Conservation (phyloP, 2,888 invertebrate genomes). For the Anticlea derivata region DNA sequence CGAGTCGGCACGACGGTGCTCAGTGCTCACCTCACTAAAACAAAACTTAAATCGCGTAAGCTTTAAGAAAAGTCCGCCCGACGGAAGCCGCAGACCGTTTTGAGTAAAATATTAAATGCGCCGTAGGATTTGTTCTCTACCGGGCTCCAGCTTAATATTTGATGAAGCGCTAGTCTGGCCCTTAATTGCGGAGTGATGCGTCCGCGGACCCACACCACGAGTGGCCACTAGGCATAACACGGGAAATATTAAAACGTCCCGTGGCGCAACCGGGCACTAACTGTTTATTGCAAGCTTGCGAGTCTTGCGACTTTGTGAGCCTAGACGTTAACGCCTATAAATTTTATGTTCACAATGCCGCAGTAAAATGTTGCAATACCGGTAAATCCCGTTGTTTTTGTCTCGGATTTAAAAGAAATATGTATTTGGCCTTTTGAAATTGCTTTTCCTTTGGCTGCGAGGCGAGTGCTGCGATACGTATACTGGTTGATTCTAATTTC, state of each 20-base stretch:
- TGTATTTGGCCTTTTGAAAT: conserved; percentile 48
- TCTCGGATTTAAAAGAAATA: conserved; percentile 58
- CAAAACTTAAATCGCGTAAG: conserved; percentile 70
- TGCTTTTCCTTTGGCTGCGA: conserved; percentile 43
- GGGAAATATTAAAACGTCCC: conserved; percentile 69
- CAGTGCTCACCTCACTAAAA: conserved; percentile 58
- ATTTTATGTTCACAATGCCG: conserved; percentile 74
- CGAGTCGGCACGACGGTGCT: conserved; percentile 48
- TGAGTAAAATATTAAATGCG: conserved; percentile 79
- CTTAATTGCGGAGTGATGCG: conserved; percentile 71
- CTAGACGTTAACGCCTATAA: conserved; percentile 75
- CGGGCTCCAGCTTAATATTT: conserved; percentile 70
- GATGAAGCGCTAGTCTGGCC: conserved; percentile 71
- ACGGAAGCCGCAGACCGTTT: conserved; percentile 73
- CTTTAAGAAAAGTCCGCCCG: conserved; percentile 66
- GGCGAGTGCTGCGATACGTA: conserved; percentile 36
- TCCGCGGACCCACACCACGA: conserved; percentile 39
- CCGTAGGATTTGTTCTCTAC: conserved; percentile 68
- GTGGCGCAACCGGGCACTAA: conserved; percentile 59
- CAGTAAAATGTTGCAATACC: conserved; percentile 77
- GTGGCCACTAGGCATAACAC: conserved; percentile 27
- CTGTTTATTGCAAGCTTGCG: conserved; percentile 69
- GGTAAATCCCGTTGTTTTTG: conserved; percentile 69
- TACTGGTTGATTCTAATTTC: conserved; percentile 61
- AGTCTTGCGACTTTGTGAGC: conserved; percentile 59